Base-by-base conservation (phyloP, 2,113 vertebrate genomes). In the Edolisoma coerulescens region DNA sequence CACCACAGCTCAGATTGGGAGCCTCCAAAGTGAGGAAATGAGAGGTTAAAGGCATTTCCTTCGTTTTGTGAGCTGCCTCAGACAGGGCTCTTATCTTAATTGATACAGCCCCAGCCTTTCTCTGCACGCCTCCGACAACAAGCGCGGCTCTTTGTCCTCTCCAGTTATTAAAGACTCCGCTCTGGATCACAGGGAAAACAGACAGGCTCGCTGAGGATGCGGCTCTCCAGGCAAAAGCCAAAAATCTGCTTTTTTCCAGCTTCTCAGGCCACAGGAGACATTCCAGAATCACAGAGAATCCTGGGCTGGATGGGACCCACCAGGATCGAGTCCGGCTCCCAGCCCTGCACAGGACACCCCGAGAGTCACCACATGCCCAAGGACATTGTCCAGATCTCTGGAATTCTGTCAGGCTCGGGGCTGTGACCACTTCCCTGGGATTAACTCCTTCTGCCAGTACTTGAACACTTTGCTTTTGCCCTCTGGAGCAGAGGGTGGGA, bases 1-100 rank as follows among this genome's bases (percentile, higher is more conserved):
- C 33, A 61, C 45, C 7, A 5, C 54, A 44, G 65, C 41, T 8
- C 1, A 0, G 56, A 45, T 41, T 3, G 0, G 20, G 22, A 24
- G 37, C 64, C 73, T 93, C 77, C 53, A 71, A 80, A 80, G 68
- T 0, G 5, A 75, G 91, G 91, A 92, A 91, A 95, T 82, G 89
- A 94, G 93, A 97, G 93, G 84, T 89, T 70, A 88, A 85, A 69
- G 18, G 70, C 65, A 50, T 80, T 85, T 88, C 92, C 93, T 93
- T 71, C 80, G 73, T 30, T 89, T 84, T 47, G 68, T 39, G 77
- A 82, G 67, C 85, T 88, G 85, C 45, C 86, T 91, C 82, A 87
- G 76, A 35, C 84, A 33, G 11, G 12, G 16, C 60, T 80, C 92
- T 94, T 96, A 92, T 94, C 95, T 96, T 76, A 93, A 93, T 91